A percentile compares a stretch with the other conserved stretches of the same genome.
phyloP scores from a whole-genome alignment of 2,888 invertebrate species.

The Caenorhabditis sp. region DNA sequence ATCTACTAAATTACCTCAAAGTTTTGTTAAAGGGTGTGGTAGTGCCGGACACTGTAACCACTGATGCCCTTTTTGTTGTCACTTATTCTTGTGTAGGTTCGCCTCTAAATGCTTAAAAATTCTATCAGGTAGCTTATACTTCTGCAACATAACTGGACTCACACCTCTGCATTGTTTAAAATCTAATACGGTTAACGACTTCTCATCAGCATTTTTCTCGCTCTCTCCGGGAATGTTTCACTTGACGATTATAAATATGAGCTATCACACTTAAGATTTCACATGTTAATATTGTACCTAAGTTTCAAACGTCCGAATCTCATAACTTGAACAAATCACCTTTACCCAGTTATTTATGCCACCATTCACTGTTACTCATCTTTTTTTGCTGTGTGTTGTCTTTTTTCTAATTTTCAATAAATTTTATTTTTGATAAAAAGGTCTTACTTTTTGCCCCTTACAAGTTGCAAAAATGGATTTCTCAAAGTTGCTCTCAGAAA shows the following conservation, averaged over 20 bases:
- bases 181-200: slow-evolving; percentile 15
- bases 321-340: slow-evolving; percentile 9
- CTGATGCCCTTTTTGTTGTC: slow-evolving; percentile 38
- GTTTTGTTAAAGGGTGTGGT: slow-evolving; percentile 48
- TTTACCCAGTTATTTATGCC: slow-evolving; percentile 2
- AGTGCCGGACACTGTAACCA: slow-evolving; percentile 49
- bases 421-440: slow-evolving; percentile 32
- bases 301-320: slow-evolving; percentile 28
- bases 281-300: slow-evolving; percentile 12
- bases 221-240: slow-evolving; percentile 29
- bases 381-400: slow-evolving; percentile 51
- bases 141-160: no score
- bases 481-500: neutral
- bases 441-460: neutral
- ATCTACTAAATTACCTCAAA: slow-evolving; percentile 23
- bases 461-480: slow-evolving; percentile 15
- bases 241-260: slow-evolving; percentile 20
- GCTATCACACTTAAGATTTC: slow-evolving; percentile 42
- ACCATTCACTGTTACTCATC: slow-evolving; percentile 1
- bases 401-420: slow-evolving; percentile 9
- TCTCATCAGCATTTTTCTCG: slow-evolving; percentile 14
- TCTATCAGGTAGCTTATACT: no score
- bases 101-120: neutral
- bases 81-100: slow-evolving; percentile 12
- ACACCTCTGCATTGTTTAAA: neutral